Conservation (phyloP, 2,888 invertebrate genomes). For the Chaetogeoica ovagalla region DNA sequence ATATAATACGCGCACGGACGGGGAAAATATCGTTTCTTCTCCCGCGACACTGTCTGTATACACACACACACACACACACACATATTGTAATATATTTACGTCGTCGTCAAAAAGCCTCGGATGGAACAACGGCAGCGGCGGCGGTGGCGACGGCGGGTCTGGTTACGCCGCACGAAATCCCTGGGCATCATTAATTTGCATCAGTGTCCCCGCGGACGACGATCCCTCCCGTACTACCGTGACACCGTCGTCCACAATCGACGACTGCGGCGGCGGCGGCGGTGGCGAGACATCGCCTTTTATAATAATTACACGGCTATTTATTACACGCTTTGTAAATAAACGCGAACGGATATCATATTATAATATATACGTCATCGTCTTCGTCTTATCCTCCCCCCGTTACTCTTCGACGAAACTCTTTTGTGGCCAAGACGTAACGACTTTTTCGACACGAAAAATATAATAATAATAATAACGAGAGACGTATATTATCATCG, state of each 20-base stretch:
- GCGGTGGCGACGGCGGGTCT: not conserved
- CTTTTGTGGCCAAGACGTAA: not conserved
- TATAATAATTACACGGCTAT: conserved; percentile 53
- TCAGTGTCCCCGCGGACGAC: conserved; percentile 38
- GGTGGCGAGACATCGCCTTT: conserved; percentile 29
- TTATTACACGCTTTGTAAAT: conserved; percentile 51
- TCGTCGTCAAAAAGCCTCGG: conserved; percentile 26
- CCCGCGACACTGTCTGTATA: not conserved
- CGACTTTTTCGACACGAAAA: conserved; percentile 40
- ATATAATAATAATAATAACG: conserved; percentile 5
- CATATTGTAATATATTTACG: not conserved
- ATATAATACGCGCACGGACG: not conserved
- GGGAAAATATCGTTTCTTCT: conserved; percentile 29
- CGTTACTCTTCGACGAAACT: conserved; percentile 13
- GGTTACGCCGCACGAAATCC: conserved; percentile 38
- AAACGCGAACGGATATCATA: conserved; percentile 39
- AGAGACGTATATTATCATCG: no score
- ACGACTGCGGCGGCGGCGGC: not conserved
- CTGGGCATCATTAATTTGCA: conserved; percentile 51
- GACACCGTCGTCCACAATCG: not conserved
- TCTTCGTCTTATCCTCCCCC: not conserved
- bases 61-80: no score
- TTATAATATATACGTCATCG: conserved; percentile 40
- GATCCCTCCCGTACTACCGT: not conserved
- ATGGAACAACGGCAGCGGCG: conserved; percentile 22